A percentile compares a stretch with the other conserved stretches of the same genome.
Conservation (phyloP, 2,797 vertebrate species). For the Eulemur rubriventer region DNA sequence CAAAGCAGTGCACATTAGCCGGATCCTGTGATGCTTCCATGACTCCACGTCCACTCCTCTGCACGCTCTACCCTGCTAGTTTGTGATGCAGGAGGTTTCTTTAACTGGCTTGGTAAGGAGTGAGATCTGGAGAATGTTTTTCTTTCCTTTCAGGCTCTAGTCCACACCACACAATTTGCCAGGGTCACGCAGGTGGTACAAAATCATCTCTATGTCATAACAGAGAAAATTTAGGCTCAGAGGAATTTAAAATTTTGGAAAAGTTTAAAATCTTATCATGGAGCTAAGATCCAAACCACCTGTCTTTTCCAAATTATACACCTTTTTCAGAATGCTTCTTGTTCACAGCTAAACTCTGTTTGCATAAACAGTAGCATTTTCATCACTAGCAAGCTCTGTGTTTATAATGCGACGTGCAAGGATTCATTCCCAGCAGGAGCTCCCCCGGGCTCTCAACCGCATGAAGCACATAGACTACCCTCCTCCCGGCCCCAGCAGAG, state of each 20-base stretch:
- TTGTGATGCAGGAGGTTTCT: neutral
- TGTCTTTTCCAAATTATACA: neutral
- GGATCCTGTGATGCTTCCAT: accelerated
- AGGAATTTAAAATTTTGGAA: neutral
- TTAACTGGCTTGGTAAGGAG: neutral
- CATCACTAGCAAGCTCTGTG: too few relatives aligned
- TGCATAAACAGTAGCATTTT: accelerated
- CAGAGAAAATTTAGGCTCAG: neutral
- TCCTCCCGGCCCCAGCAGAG: accelerated
- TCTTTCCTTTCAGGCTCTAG: neutral
- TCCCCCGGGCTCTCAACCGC: accelerated
- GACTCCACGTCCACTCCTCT: accelerated
- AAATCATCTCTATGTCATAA: neutral
- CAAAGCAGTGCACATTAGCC: neutral
- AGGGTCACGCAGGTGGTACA: accelerated
- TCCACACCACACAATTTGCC: accelerated
- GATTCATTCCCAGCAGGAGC: too few relatives aligned
- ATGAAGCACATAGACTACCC: accelerated
- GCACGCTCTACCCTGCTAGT: accelerated
- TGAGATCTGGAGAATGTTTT: accelerated
- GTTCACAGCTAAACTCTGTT: neutral
- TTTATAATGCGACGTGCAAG: too few relatives aligned
- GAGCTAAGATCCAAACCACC: neutral
- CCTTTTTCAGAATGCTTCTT: neutral
- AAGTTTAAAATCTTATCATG: neutral